These are phyloP conservation scores for Muraenolepis orangiensis DNA, from an alignment of 2,797 vertebrate genomes.

Conservation along the genomic window DNA sequence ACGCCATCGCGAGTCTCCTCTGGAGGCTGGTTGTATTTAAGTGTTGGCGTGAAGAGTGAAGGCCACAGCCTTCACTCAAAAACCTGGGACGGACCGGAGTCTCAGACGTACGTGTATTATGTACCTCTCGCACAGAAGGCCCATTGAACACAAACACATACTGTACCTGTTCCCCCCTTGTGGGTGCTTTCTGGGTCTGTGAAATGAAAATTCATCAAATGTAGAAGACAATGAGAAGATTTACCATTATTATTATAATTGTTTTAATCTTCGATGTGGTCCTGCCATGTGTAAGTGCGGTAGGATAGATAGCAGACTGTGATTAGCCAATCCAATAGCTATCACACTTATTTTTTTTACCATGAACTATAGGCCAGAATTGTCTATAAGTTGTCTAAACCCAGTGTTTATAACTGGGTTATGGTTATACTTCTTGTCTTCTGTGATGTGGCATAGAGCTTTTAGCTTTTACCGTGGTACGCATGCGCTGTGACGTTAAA, in stretches of 20 bases:
- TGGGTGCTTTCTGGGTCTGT: background rate
- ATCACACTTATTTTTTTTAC: no score
- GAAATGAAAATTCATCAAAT: background rate
- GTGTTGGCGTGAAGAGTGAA: background rate
- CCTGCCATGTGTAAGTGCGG: no score
- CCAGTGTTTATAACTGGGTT: no score
- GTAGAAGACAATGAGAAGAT: background rate
- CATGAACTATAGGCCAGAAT: no score
- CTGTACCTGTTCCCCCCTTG: background rate
- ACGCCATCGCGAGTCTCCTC: no score
- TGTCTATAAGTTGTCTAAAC: no score
- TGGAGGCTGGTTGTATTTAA: background rate
- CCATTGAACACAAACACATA: background rate
- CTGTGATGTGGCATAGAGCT: no score
- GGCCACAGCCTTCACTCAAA: background rate
- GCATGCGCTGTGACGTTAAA: no score
- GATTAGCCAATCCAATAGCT: no score
- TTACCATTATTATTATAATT: background rate
- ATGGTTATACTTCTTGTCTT: no score
- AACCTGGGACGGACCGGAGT: background rate
- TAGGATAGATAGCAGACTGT: no score
- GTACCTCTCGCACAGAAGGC: background rate
- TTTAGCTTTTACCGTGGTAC: no score
- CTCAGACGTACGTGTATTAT: background rate
- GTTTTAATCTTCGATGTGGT: background rate